Conservation (phyloP, 1,140 invertebrate genomes). For the Drosophila watanabei region DNA sequence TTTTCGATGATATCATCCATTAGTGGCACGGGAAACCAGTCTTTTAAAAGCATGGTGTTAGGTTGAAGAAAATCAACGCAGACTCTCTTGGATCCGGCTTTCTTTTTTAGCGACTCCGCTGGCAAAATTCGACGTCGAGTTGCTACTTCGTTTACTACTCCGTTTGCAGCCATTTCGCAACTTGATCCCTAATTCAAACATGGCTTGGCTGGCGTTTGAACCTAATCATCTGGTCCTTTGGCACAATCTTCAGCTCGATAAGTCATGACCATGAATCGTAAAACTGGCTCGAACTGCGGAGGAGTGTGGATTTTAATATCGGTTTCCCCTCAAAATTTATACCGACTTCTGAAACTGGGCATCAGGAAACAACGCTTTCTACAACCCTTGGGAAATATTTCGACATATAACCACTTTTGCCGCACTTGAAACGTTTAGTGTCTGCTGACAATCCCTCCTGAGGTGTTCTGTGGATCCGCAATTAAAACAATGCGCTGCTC, state of each 20-base stretch:
- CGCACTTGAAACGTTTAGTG: too few species aligned
- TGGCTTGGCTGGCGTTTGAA: background rate
- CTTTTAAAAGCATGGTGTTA: too few species aligned
- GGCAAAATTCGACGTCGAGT: background rate
- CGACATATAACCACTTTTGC: too few species aligned
- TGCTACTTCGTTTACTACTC: background rate
- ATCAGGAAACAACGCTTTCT: too few species aligned
- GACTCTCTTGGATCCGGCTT: background rate
- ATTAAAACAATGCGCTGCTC: too few species aligned
- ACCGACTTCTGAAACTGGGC: too few species aligned
- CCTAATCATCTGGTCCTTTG: background rate
- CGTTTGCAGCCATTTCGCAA: background rate
- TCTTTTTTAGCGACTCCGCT: background rate
- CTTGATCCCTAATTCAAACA: background rate
- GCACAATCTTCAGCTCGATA: background rate
- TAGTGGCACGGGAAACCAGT: too few species aligned
- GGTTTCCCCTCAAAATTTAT: background rate
- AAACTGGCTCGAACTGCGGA: background rate
- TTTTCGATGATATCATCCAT: background rate
- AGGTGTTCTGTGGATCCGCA: too few species aligned
- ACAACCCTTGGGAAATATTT: too few species aligned
- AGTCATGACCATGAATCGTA: background rate
- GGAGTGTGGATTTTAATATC: background rate
- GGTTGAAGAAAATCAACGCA: too few species aligned
- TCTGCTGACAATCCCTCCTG: too few species aligned